Evolutionary conservation across 1,140 invertebrate genomes (phyloP).

Genomic region (Archivesica marissinica): DNA sequence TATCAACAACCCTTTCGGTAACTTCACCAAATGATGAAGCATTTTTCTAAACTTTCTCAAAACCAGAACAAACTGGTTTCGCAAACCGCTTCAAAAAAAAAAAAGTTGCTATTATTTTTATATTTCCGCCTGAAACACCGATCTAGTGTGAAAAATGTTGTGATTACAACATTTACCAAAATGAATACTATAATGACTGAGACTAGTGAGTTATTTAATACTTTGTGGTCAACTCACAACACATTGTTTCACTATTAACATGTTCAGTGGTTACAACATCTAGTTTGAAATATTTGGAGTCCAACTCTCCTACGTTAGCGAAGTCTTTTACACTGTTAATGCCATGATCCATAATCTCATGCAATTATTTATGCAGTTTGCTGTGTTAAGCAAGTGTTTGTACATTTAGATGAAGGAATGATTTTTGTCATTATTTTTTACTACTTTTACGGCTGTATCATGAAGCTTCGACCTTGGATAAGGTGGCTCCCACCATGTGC

Average conservation of each 20-base stretch:
- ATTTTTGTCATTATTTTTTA: not conserved
- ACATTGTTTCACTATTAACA: not conserved
- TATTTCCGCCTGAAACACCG: not conserved
- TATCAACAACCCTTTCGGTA: not conserved
- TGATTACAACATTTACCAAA: not conserved
- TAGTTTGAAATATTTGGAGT: not conserved
- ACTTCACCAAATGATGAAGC: not conserved
- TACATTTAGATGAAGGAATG: not conserved
- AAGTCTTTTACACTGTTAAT: too few species aligned
- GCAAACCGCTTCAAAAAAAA: not conserved
- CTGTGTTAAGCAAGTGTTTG: not conserved
- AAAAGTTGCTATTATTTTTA: not conserved
- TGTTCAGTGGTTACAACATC: not conserved
- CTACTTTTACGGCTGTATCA: not conserved
- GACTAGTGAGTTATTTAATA: constrained; percentile 4
- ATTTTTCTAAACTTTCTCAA: not conserved
- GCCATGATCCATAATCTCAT: not conserved
- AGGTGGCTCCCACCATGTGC: constrained; percentile 66
- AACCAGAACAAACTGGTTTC: not conserved
- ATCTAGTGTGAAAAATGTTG: not conserved
- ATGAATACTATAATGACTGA: constrained; percentile 5
- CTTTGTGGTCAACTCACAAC: constrained; percentile 15
- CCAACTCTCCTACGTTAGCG: not conserved
- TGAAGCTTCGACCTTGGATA: constrained; percentile 54
- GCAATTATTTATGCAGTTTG: not conserved